Evolutionary conservation across 2,113 vertebrate species (phyloP).

Genomic region (Triplophysa rosa): DNA sequence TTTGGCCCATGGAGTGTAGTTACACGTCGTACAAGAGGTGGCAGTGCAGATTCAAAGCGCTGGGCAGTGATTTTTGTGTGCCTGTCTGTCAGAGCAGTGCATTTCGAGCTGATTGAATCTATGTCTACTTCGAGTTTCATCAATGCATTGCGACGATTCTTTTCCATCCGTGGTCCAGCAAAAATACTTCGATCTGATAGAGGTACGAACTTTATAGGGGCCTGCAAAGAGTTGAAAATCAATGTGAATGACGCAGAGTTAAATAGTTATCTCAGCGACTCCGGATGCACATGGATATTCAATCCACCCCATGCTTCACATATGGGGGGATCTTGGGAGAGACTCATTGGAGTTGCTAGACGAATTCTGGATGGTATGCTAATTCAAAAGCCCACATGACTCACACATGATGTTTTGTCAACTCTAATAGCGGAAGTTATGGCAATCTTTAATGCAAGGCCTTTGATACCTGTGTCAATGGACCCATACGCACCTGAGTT

Average conservation of each 20-base stretch:
- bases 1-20: conserved; percentile 5
- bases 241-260: too few relatives aligned
- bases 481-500: background rate
- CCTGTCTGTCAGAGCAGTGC: background rate
- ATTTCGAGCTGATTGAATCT: too few relatives aligned
- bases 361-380: conserved; percentile 10
- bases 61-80: conserved; percentile 2
- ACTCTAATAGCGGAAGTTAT: background rate
- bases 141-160: background rate
- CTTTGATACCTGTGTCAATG: too few relatives aligned
- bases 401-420: background rate
- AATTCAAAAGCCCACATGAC: background rate
- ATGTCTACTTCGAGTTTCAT: too few relatives aligned
- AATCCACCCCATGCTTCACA: conserved; percentile 3
- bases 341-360: too few relatives aligned
- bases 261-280: too few relatives aligned
- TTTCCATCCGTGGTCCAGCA: background rate
- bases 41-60: background rate
- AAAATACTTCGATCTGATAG: background rate
- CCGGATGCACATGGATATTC: background rate
- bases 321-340: conserved; percentile 6
- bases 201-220: too few relatives aligned
- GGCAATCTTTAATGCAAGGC: too few relatives aligned
- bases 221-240: too few relatives aligned
- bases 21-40: background rate